phyloP scores from a whole-genome alignment of 2,888 invertebrate species.

The Drosophila glabriapex region DNA sequence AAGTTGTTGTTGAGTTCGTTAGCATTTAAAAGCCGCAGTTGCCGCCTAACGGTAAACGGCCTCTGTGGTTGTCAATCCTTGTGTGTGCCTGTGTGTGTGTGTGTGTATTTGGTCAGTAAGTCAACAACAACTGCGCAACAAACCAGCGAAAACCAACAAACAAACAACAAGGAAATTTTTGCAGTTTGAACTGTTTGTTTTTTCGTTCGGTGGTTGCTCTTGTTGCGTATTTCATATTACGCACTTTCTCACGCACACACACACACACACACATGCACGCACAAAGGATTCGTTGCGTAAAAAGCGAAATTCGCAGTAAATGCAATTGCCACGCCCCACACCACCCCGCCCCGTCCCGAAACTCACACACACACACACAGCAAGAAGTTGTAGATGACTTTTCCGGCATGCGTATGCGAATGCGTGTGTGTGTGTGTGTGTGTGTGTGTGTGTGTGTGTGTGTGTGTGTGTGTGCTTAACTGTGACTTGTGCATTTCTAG shows the following conservation, averaged over 20 bases:
- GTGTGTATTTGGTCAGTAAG: slow-evolving; percentile 64
- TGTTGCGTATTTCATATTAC: slow-evolving; percentile 53
- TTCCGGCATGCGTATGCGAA: slow-evolving; percentile 18
- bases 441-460: slow-evolving; percentile 33
- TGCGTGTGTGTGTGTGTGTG: slow-evolving; percentile 27
- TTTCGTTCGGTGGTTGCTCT: slow-evolving; percentile 47
- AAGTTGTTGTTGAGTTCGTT: slow-evolving; percentile 39
- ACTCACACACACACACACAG: not conserved
- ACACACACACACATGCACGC: slow-evolving; percentile 6
- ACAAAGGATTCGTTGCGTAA: slow-evolving; percentile 64
- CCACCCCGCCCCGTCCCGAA: slow-evolving; percentile 18
- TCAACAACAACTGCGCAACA: slow-evolving; percentile 58
- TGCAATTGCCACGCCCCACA: slow-evolving; percentile 77
- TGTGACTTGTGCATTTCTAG: slow-evolving; percentile 67
- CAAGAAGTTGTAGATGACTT: slow-evolving; percentile 16
- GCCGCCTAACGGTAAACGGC: slow-evolving; percentile 34
- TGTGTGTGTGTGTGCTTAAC: slow-evolving; percentile 34
- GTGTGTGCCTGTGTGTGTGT: slow-evolving; percentile 9
- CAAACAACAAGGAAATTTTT: slow-evolving; percentile 29
- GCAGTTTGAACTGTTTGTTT: slow-evolving; percentile 26
- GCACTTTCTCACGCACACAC: slow-evolving; percentile 52
- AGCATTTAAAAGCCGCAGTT: slow-evolving; percentile 20
- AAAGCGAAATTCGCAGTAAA: slow-evolving; percentile 76
- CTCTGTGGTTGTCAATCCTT: slow-evolving; percentile 1
- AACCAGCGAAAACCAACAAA: slow-evolving; percentile 34